Evolutionary conservation across 2,888 invertebrate genomes (phyloP).

Genomic region (Agonopterix alstromeriana): DNA sequence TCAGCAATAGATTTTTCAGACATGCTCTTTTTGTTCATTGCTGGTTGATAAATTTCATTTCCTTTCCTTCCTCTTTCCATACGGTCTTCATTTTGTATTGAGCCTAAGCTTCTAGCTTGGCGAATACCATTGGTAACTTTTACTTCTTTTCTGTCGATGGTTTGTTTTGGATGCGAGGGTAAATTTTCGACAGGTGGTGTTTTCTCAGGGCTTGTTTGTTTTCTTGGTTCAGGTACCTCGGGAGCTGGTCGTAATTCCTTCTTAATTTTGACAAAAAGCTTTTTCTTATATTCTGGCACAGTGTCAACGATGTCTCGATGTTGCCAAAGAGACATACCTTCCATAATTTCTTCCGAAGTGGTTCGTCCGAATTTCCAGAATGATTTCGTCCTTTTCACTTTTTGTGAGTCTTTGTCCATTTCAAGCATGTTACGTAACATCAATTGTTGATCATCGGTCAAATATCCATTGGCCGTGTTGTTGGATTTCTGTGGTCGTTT

Average conservation of each 20-base stretch:
- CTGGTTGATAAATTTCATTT: slow-evolving; percentile 43
- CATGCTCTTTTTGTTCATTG: slow-evolving; percentile 57
- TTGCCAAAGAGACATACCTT: slow-evolving; percentile 92
- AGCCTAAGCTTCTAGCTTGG: slow-evolving; percentile 66
- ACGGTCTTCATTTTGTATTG: slow-evolving; percentile 62
- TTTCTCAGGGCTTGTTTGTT: slow-evolving; percentile 43
- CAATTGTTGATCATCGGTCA: slow-evolving; percentile 75
- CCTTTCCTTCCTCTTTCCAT: slow-evolving; percentile 43
- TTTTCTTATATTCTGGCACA: slow-evolving; percentile 71
- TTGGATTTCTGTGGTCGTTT: slow-evolving; percentile 55
- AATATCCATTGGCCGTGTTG: slow-evolving; percentile 59
- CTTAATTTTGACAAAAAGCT: slow-evolving; percentile 61
- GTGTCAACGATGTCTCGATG: slow-evolving; percentile 89
- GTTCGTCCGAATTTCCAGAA: slow-evolving; percentile 90
- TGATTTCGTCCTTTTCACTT: slow-evolving; percentile 88
- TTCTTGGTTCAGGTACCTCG: slow-evolving; percentile 51
- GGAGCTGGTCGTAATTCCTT: slow-evolving; percentile 63
- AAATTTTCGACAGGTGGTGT: slow-evolving; percentile 34
- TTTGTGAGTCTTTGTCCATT: slow-evolving; percentile 78
- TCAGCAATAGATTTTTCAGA: slow-evolving; percentile 64
- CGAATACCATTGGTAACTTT: slow-evolving; percentile 60
- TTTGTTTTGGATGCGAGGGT: slow-evolving; percentile 52
- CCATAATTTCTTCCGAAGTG: slow-evolving; percentile 84
- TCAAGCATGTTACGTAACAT: slow-evolving; percentile 68
- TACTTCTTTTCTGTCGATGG: slow-evolving; percentile 64